A percentile compares a stretch with the other conserved stretches of the same genome.
phyloP scores from a whole-genome alignment of 2,113 vertebrate species.

The Aptenodytes forsteri region DNA sequence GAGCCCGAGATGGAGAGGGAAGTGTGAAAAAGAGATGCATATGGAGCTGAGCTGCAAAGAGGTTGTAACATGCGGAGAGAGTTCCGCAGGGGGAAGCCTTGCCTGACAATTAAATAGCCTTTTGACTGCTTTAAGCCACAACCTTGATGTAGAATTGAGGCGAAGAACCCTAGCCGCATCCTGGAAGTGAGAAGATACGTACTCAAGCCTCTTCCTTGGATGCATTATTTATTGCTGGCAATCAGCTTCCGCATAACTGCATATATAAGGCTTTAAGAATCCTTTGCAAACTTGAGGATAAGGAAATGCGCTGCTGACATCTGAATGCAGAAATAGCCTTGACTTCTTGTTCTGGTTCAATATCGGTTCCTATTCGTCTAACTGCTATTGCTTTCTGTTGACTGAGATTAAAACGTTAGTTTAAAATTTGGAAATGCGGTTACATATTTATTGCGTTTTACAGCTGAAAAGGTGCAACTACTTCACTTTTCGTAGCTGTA shows the following conservation, averaged over 20 bases:
- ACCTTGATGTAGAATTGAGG: slow-evolving; percentile 63
- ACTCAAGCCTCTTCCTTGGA: slow-evolving; percentile 21
- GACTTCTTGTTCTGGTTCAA: not conserved
- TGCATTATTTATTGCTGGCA: slow-evolving; percentile 48
- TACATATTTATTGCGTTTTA: not conserved
- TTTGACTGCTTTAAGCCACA: slow-evolving; percentile 67
- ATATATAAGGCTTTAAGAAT: slow-evolving; percentile 18
- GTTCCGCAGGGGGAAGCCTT: slow-evolving; percentile 65
- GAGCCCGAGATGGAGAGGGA: slow-evolving; percentile 73
- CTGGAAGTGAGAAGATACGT: slow-evolving; percentile 56
- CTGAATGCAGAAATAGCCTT: slow-evolving; percentile 21
- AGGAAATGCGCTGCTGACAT: not conserved
- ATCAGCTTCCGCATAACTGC: slow-evolving; percentile 30
- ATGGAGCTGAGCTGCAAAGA: slow-evolving; percentile 70
- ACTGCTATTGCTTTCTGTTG: not conserved
- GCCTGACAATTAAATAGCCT: slow-evolving; percentile 60
- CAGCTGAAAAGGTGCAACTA: not conserved
- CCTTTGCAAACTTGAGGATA: slow-evolving; percentile 52
- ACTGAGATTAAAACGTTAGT: not conserved
- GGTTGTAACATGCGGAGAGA: slow-evolving; percentile 50
- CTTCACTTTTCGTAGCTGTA: not conserved
- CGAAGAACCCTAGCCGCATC: slow-evolving; percentile 54
- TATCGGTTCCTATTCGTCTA: not conserved
- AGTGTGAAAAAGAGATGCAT: slow-evolving; percentile 80
- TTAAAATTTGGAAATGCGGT: not conserved